Evolutionary conservation across 2,797 vertebrate species (phyloP).

Genomic region (Argentina silus): DNA sequence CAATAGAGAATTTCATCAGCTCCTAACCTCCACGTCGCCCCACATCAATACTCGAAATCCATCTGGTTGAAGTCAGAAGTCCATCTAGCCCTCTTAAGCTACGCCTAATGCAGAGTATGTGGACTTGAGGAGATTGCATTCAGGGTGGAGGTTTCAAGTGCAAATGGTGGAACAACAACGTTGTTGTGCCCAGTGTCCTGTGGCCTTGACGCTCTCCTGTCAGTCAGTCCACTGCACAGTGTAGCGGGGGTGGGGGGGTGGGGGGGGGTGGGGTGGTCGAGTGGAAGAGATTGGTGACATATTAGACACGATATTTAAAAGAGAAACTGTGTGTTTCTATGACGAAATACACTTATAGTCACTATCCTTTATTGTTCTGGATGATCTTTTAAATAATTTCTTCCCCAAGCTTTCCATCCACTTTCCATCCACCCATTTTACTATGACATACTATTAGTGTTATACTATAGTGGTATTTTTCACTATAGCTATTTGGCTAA

Average conservation of each 20-base stretch:
- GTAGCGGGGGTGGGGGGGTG: slow-evolving; percentile 4
- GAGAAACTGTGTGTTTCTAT: background rate
- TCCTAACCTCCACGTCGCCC: slow-evolving; percentile 5
- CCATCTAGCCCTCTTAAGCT: slow-evolving; percentile 38
- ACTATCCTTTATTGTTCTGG: background rate
- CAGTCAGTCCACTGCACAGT: slow-evolving; percentile 35
- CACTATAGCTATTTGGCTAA: slow-evolving; percentile 3
- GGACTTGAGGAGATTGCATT: slow-evolving; percentile 34
- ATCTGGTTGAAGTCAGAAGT: slow-evolving; percentile 37
- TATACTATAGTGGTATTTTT: slow-evolving; percentile 19
- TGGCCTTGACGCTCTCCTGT: slow-evolving; percentile 28
- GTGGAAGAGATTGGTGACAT: too few relatives aligned
- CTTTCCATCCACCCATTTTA: background rate
- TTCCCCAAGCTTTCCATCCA: background rate
- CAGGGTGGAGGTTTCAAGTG: slow-evolving; percentile 34
- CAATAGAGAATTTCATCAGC: slow-evolving; percentile 15
- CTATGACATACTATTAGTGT: slow-evolving; percentile 4
- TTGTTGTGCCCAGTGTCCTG: slow-evolving; percentile 24
- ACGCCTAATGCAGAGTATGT: slow-evolving; percentile 27
- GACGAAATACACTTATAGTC: background rate
- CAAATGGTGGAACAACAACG: slow-evolving; percentile 44
- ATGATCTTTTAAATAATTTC: background rate
- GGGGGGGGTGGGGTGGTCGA: background rate
- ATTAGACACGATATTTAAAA: background rate
- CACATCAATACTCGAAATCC: slow-evolving; percentile 36